Evolutionary conservation across 2,888 invertebrate species (phyloP).

Genomic region (Lasioglossum figueresi): DNA sequence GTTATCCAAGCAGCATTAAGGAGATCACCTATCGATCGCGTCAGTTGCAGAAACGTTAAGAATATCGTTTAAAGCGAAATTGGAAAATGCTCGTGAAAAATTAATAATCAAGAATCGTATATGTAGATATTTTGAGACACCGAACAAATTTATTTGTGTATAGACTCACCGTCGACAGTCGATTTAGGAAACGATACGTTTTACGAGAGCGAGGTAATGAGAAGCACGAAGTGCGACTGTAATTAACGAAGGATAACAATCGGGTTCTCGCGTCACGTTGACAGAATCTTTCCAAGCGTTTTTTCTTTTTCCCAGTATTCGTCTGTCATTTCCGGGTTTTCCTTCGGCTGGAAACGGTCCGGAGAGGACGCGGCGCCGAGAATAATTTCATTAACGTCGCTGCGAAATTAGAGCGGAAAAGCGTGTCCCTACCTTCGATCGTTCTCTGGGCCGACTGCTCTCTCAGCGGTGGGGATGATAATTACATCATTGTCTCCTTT

Average conservation of each 20-base stretch:
- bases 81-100: background rate
- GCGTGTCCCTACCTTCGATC: conserved; percentile 22
- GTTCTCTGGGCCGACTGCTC: background rate
- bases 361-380: background rate
- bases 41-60: background rate
- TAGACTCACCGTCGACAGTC: background rate
- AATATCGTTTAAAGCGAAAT: too few species aligned
- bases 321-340: background rate
- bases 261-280: background rate
- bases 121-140: background rate
- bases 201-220: background rate
- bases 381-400: conserved; percentile 41
- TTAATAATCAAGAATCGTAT: too few species aligned
- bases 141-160: background rate
- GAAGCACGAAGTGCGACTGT: background rate
- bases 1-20: too few species aligned
- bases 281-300: background rate
- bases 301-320: background rate
- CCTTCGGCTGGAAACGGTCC: background rate
- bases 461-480: conserved; percentile 13
- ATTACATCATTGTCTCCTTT: conserved; percentile 44
- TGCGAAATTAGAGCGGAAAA: conserved; percentile 43
- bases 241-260: background rate
- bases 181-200: background rate
- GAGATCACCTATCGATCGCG: too few species aligned